Conservation (phyloP, 2,113 vertebrate species). For the Castor canadensis region DNA sequence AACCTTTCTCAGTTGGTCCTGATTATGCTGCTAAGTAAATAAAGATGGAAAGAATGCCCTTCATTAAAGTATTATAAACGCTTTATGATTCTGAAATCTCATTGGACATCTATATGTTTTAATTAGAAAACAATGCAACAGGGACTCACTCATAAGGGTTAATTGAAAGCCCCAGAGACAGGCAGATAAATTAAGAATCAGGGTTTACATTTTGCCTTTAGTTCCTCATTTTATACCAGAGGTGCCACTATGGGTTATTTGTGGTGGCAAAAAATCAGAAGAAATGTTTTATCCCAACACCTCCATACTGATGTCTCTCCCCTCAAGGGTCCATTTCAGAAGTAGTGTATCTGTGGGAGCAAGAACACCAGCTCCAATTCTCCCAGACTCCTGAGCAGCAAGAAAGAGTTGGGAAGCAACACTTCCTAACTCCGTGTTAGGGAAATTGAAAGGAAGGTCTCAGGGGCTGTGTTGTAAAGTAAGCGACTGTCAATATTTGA, state of each 20-base stretch:
- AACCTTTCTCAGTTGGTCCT: constrained; percentile 71
- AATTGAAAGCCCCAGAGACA: constrained; percentile 8
- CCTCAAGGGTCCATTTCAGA: neutral
- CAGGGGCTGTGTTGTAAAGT: neutral
- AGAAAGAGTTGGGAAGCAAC: neutral
- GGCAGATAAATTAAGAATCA: constrained; percentile 30
- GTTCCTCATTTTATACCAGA: neutral
- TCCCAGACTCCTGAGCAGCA: neutral
- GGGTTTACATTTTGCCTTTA: neutral
- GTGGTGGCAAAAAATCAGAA: neutral
- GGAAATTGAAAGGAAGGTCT: neutral
- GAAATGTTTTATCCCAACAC: neutral
- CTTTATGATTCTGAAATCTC: constrained; percentile 62
- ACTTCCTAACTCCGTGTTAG: neutral
- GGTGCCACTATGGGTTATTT: neutral
- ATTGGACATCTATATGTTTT: constrained; percentile 64
- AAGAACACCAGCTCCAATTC: neutral
- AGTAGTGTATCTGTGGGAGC: neutral
- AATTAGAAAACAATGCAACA: constrained; percentile 50
- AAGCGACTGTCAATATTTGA: neutral
- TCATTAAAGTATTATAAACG: constrained; percentile 64
- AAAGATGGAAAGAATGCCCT: constrained; percentile 68
- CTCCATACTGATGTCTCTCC: neutral
- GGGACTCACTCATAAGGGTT: constrained; percentile 13
- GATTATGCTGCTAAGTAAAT: constrained; percentile 69